These are phyloP conservation scores for Agrilus biguttatus DNA, from an alignment of 2,888 invertebrate species.

Conservation along the genomic window DNA sequence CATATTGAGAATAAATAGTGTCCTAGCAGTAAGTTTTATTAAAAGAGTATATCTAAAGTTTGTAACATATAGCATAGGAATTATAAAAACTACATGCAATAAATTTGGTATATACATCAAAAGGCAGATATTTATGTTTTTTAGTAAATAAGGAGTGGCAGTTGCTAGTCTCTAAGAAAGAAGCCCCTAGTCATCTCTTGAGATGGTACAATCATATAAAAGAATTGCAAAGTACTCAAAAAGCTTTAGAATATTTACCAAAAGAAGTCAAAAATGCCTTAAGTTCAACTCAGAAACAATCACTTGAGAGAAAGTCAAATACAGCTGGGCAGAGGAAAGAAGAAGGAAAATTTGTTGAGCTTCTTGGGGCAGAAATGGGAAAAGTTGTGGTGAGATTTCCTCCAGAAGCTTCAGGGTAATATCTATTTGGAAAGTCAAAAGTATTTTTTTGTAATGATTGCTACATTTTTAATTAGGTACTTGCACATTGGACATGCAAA, in stretches of 20 bases:
- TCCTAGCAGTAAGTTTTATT: too few species aligned
- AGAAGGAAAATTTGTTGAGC: slow-evolving; percentile 79
- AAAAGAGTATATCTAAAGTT: too few species aligned
- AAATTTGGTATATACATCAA: background rate
- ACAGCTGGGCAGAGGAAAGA: slow-evolving; percentile 18
- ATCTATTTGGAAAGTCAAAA: slow-evolving; percentile 1
- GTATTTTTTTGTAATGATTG: background rate
- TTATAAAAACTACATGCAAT: too few species aligned
- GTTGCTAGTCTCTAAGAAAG: slow-evolving; percentile 26
- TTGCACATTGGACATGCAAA: slow-evolving; percentile 98
- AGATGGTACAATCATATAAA: slow-evolving; percentile 56
- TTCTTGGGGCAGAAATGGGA: slow-evolving; percentile 93
- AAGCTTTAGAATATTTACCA: slow-evolving; percentile 40
- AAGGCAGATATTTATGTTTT: slow-evolving; percentile 6
- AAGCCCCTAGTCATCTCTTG: slow-evolving; percentile 41
- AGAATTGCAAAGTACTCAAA: slow-evolving; percentile 42
- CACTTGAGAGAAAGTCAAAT: slow-evolving; percentile 8
- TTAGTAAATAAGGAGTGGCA: slow-evolving; percentile 25
- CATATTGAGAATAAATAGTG: slow-evolving; percentile 12
- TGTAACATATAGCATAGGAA: too few species aligned
- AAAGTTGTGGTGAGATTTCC: slow-evolving; percentile 97
- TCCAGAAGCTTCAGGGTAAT: slow-evolving; percentile 95
- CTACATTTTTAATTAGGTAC: slow-evolving; percentile 38
- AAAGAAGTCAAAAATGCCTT: slow-evolving; percentile 32
- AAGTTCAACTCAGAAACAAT: slow-evolving; percentile 10